Conservation (phyloP, 2,888 invertebrate genomes). For the Macrosiphum euphorbiae region DNA sequence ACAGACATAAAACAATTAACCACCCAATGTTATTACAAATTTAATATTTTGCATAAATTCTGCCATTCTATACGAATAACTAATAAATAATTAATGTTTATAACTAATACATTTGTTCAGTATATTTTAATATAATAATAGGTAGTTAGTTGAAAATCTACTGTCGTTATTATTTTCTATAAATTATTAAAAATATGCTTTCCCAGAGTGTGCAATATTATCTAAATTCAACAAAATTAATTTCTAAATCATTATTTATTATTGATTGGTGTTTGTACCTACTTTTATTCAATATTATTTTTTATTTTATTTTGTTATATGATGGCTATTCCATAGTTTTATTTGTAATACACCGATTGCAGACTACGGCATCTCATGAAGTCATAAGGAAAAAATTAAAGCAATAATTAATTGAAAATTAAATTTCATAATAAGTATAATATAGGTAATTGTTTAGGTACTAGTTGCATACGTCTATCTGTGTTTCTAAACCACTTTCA, state of each 20-base stretch:
- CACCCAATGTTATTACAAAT: background rate
- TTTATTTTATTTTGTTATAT: background rate
- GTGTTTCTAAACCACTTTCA: background rate
- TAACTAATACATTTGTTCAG: background rate
- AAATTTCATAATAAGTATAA: background rate
- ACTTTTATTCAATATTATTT: background rate
- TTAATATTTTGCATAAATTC: background rate
- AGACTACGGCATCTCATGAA: background rate
- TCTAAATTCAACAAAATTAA: background rate
- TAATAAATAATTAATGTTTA: background rate
- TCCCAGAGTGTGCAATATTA: background rate
- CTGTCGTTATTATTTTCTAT: background rate
- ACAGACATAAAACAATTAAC: background rate
- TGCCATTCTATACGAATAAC: background rate
- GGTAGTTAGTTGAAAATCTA: background rate
- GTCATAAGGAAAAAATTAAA: background rate
- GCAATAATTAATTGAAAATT: background rate
- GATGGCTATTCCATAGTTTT: background rate
- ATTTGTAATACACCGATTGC: background rate
- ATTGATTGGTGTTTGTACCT: background rate
- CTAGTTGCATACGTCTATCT: background rate
- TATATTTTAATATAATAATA: background rate
- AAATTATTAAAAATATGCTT: background rate
- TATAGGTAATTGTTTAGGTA: background rate
- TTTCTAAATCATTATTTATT: background rate